phyloP scores from a whole-genome alignment of 2,797 vertebrate genomes.

The Pteropus rufus region DNA sequence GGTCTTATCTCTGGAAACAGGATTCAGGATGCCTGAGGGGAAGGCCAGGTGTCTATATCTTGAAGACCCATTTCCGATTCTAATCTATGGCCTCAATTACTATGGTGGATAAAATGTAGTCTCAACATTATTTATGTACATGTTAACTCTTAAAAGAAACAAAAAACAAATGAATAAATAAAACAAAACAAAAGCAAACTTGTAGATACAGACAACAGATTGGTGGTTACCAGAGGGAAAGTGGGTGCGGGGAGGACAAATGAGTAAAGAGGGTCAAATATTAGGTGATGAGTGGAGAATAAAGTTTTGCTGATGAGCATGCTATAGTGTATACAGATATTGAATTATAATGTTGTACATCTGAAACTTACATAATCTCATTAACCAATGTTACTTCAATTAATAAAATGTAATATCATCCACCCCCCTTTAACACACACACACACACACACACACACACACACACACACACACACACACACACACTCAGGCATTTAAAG shows the following conservation, averaged over 20 bases:
- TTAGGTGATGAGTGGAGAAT: too few relatives aligned
- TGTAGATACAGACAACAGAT: neutral
- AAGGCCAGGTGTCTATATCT: rapidly evolving
- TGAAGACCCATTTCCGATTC: neutral
- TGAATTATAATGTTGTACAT: neutral
- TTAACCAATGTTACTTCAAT: neutral
- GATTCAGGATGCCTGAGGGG: neutral
- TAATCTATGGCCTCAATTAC: neutral
- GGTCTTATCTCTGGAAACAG: neutral
- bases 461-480: neutral
- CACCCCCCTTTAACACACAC: neutral
- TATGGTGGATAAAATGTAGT: neutral
- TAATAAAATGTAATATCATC: neutral
- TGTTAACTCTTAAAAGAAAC: neutral
- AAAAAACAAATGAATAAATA: neutral
- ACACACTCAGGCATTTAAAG: neutral
- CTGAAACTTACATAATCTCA: too few relatives aligned
- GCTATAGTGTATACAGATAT: neutral
- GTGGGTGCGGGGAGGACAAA: neutral
- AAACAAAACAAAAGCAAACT: neutral
- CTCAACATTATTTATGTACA: neutral
- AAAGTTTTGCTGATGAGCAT: neutral
- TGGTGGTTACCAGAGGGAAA: neutral
- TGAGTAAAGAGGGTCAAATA: neutral
- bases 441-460: neutral